Evolutionary conservation across 2,888 invertebrate species (phyloP), one percentile per base, ranked within the genome.

Genomic region (Acanthosepion lycidas): DNA sequence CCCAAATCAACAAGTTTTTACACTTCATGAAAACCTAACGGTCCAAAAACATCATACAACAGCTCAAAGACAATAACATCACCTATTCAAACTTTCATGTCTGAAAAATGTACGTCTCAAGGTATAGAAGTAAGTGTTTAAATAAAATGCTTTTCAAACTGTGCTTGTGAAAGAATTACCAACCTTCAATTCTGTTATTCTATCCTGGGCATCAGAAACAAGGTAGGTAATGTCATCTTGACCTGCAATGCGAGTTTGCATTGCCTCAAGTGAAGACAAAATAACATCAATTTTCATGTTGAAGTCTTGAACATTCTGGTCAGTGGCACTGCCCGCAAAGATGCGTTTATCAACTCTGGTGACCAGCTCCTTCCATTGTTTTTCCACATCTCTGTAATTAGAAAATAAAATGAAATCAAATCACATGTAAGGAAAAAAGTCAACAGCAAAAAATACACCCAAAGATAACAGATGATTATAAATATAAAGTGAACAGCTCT

Each of bases 181-280:
- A n/a, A 97, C 97, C 96, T 96, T 96, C 42, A 96, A 95, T 94
- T 96, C 95, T 20, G 96, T 94, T 48, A 97, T 95, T 92, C 95
- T 95, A 5, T 94, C 94, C 93, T 96, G 95, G 15, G 96, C 96
- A 12, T 96, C 96, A 49, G 92, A 93, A 28, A 96, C 96, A 23
- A 94, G 94, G 95, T 96, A 95, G 28, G 93, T 8, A 5, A 93
- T 51, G 48, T 93, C 53, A 93, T 93, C 51, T 93, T 96, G 94
- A 94, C 95, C 55, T 94, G 94, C 48, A 64, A 97, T 94, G 55
- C 95, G 95, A 42, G 95, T 95, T 53, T 96, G 95, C 51, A 96
- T 96, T 93, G 96, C 96, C 64, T 95, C 94, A 94, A 97, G 95
- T 97, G 97, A 97, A 94, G 94, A 94, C 59, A 96, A 94, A 95